phyloP scores from a whole-genome alignment of 2,888 invertebrate species.

The Polydrusus cervinus region DNA sequence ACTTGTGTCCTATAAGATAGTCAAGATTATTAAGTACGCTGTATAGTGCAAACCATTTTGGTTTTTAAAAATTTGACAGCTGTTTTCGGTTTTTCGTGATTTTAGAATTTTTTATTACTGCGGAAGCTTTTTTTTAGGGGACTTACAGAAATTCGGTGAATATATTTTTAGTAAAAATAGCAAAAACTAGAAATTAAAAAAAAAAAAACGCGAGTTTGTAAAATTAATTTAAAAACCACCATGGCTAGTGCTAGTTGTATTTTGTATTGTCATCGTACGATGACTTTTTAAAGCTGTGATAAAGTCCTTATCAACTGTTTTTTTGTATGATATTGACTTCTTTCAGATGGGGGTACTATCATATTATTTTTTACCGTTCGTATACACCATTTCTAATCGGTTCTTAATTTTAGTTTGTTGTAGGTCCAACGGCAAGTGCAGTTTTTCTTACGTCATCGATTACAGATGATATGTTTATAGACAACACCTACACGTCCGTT shows the following conservation, averaged over 20 bases:
- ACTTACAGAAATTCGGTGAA: too few relatives aligned
- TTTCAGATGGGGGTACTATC: conserved; percentile 76
- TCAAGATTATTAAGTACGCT: conserved; percentile 34
- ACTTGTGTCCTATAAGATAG: conserved; percentile 38
- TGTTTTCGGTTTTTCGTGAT: neutral
- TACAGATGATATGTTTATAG: too few relatives aligned
- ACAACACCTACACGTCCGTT: too few relatives aligned
- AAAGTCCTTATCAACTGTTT: conserved; percentile 73
- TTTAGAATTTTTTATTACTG: neutral
- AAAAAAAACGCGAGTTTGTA: conserved; percentile 5
- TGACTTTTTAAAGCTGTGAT: conserved; percentile 72
- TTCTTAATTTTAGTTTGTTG: conserved; percentile 15
- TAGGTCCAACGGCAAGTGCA: neutral
- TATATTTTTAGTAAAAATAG: neutral
- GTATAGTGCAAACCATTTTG: conserved; percentile 32
- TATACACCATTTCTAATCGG: conserved; percentile 36
- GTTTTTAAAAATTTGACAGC: conserved; percentile 35
- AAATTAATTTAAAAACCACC: neutral
- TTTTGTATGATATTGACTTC: conserved; percentile 75
- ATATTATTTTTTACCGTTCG: conserved; percentile 63
- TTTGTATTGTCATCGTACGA: conserved; percentile 61
- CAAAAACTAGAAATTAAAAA: neutral
- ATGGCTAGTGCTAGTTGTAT: conserved; percentile 37
- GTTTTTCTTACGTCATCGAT: too few relatives aligned
- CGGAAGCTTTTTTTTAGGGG: neutral